Evolutionary conservation across 1,140 invertebrate species (phyloP), one percentile per base, ranked within the genome.

Genomic region (Hyposmocoma kahamanoa): DNA sequence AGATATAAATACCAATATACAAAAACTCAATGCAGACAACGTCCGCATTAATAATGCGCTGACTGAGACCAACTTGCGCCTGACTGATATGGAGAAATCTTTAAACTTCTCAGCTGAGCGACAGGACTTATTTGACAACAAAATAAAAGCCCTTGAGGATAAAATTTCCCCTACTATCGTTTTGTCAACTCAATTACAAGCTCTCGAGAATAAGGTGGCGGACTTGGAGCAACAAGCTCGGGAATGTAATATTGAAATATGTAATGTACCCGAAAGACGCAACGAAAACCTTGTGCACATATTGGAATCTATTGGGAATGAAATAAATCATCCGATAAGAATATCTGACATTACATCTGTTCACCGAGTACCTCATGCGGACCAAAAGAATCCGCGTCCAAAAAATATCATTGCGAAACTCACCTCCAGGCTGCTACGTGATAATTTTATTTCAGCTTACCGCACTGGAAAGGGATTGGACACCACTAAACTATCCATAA

Each of bases 321-420:
- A 30, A 30, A 30, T 30, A n/a, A 13, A 30, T 8, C 28, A 30
- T 13, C 28, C 28, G 28, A 13, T 30, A 30, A 30, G 13, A 2
- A 2, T n/a, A 9, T 19, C 36, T 1, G 53, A 56, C 13, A 47
- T 63, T 22, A 15, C 52, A 1, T 39, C 61, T 4, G 22, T 56
- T 30, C 60, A 59, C 42, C 50, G 60, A 10, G 56, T 63, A 2
- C 56, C 50, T 10, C 55, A 50, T 10, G 50, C 50, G 3, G 21
- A 53, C 13, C 28, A 36, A 15, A 48, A 51, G 9, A 42, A 28
- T 22, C 19, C 10, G 18, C 44, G 50, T 22, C 55, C 55, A 8
- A 63, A 63, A 47, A 63, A 58, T 38, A 51, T 59, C 20, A 50
- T 56, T 20, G 48, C 52, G 3, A 63, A 59, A 39, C 54, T 63